phyloP scores from a whole-genome alignment of 2,113 vertebrate species.

The Festucalex cinctus region DNA sequence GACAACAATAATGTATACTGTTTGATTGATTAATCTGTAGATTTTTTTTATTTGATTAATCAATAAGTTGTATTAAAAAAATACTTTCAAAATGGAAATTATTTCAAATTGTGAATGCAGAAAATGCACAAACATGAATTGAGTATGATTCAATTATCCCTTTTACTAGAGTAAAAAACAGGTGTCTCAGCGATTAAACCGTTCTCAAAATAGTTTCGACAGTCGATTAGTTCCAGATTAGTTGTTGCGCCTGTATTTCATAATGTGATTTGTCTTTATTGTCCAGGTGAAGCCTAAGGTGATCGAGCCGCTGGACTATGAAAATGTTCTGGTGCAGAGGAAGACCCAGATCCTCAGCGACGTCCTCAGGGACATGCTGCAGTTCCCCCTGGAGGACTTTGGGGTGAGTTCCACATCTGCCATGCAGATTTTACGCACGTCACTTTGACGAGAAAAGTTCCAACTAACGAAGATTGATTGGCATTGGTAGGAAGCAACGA shows the following conservation, averaged over 20 bases:
- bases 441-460: neutral
- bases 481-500: neutral
- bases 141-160: too few species aligned
- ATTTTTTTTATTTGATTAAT: too few species aligned
- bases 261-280: conserved; percentile 13
- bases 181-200: too few species aligned
- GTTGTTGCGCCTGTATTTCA: neutral
- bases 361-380: conserved; percentile 90
- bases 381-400: conserved; percentile 96
- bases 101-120: too few species aligned
- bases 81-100: too few species aligned
- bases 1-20: too few species aligned
- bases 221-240: too few species aligned
- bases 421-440: neutral
- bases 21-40: too few species aligned
- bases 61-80: too few species aligned
- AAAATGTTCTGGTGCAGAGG: conserved; percentile 94
- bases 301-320: conserved; percentile 95
- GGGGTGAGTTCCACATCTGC: conserved; percentile 75
- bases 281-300: conserved; percentile 91
- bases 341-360: conserved; percentile 98
- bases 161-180: too few species aligned
- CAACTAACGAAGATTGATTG: neutral
- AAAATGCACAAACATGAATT: too few species aligned
- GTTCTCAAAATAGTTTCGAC: too few species aligned